Evolutionary conservation across 2,113 vertebrate genomes (phyloP), one percentile per base, ranked within the genome.

Genomic region (Notarius quadriscutis): DNA sequence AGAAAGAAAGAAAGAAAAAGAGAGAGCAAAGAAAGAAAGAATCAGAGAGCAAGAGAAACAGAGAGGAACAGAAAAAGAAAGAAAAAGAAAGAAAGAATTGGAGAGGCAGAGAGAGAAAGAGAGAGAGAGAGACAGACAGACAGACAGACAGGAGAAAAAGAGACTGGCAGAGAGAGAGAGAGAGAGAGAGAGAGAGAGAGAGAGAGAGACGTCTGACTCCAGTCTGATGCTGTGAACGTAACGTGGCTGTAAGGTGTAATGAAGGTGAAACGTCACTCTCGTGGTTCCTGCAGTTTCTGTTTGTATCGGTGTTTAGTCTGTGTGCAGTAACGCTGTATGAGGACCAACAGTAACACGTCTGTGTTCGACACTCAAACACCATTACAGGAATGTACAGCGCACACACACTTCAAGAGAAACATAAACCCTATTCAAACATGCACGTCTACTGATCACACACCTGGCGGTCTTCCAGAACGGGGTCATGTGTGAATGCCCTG

Each of bases 341-440:
- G 22, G 14, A 51, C 60, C 27, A 51, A 83, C 81, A 27, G 82
- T 69, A 30, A 27, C 17, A 12, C 10, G 15, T 71, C 51, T 18
- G 18, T 34, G 50, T 51, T 51, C 22, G 53, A 25, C 65, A 67
- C 58, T 83, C 62, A 69, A 6, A 80, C 60, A 86, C 11, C 11
- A 83, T 83, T 65, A 51, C 51, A 63, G 34, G 34, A 27, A 83
- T 51, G 63, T 25, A 83, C 50, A 25, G 14, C 62, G 18, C 71
- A 74, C 53, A 55, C 80, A 48, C 75, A 71, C 27, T 10, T 78
- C 25, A 55, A n/a, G 25, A 27, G 82, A 30, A 69, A 83, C 41
- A 67, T 81, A 82, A 82, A 69, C 60, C 62, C 48, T 50, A 65
- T 69, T 83, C 81, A 67, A 22, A 67, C 81, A 65, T 27, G 25